phyloP scores from a whole-genome alignment of 2,797 vertebrate species.

The Rachycentron canadum region DNA sequence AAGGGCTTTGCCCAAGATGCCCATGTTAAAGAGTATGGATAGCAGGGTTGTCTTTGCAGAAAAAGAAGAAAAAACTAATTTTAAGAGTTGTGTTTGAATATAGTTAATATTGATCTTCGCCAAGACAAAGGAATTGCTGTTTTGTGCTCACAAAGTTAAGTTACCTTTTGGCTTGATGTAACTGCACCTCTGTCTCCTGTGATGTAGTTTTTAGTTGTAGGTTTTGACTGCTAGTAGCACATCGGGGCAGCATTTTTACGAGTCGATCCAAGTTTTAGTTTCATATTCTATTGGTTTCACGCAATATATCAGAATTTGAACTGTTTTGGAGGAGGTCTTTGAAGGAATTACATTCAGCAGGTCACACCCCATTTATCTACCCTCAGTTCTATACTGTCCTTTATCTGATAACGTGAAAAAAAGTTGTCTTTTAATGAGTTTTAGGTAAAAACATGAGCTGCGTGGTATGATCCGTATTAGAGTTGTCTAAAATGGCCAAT shows the following conservation, averaged over 20 bases:
- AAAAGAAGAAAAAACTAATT: too few relatives aligned
- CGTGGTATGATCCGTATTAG: neutral
- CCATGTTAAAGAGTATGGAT: too few relatives aligned
- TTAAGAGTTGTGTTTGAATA: too few relatives aligned
- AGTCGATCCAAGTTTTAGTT: neutral
- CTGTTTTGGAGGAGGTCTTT: too few relatives aligned
- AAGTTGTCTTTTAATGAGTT: neutral
- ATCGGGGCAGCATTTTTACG: neutral
- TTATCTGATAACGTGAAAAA: neutral
- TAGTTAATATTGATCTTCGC: neutral
- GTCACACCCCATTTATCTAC: neutral
- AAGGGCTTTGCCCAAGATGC: too few relatives aligned
- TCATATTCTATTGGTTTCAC: neutral
- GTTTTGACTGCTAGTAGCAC: neutral
- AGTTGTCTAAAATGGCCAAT: neutral
- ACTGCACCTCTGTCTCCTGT: too few relatives aligned
- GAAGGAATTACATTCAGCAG: too few relatives aligned
- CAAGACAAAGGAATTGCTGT: neutral
- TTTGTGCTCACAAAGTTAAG: too few relatives aligned
- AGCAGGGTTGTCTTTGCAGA: too few relatives aligned
- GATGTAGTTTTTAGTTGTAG: too few relatives aligned
- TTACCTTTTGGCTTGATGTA: too few relatives aligned
- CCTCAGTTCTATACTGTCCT: neutral
- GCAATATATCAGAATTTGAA: neutral
- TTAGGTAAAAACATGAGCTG: neutral